A percentile compares a stretch with the other conserved stretches of the same genome.
phyloP scores from a whole-genome alignment of 2,113 vertebrate species.

The Platysternon megacephalum region DNA sequence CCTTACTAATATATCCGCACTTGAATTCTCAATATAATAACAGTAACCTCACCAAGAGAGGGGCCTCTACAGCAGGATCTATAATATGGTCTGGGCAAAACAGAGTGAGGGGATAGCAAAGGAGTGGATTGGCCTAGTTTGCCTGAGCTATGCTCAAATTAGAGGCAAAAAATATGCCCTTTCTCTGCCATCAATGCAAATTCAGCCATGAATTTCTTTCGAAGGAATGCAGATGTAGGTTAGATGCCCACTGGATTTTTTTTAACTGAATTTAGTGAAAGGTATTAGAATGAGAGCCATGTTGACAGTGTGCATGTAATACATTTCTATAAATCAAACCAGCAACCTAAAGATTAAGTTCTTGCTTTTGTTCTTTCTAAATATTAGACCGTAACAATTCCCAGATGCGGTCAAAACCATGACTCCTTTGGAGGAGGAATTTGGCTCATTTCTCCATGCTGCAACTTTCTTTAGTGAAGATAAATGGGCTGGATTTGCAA shows the following conservation, averaged over 20 bases:
- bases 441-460: too few species aligned
- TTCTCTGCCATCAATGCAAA: rapidly evolving
- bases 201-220: neutral
- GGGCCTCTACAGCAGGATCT: neutral
- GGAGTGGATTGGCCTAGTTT: rapidly evolving
- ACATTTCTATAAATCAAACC: neutral
- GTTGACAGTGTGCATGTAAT: rapidly evolving
- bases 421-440: too few species aligned
- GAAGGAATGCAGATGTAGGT: neutral
- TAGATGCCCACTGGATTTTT: neutral
- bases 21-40: neutral
- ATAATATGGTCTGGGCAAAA: rapidly evolving
- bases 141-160: rapidly evolving
- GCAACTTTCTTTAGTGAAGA: too few species aligned
- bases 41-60: rapidly evolving
- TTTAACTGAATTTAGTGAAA: neutral
- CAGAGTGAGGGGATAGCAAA: rapidly evolving
- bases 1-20: neutral
- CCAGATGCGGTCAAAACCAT: too few species aligned
- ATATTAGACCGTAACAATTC: too few species aligned
- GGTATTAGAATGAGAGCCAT: rapidly evolving
- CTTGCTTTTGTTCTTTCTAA: too few species aligned
- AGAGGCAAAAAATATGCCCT: rapidly evolving
- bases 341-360: neutral
- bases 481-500: too few species aligned